phyloP scores from a whole-genome alignment of 2,113 vertebrate genomes.

The Notechis scutatus region DNA sequence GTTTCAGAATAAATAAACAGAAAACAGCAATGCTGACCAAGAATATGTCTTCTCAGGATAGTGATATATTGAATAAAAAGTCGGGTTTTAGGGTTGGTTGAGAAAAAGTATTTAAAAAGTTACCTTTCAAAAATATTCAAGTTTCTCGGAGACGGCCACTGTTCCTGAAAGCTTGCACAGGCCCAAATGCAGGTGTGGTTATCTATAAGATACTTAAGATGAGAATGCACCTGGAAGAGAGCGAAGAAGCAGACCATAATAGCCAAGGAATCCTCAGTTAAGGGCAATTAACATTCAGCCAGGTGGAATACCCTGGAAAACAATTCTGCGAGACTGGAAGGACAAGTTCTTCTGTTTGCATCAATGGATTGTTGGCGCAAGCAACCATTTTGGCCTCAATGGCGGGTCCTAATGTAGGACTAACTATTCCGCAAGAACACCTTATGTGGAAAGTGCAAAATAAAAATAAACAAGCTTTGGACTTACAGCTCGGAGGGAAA shows the following conservation, averaged over 20 bases:
- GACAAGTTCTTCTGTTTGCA: not conserved
- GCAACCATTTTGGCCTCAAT: not conserved
- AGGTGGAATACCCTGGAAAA: not conserved
- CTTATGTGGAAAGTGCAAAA: not conserved
- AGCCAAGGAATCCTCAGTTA: not conserved
- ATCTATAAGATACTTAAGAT: conserved; percentile 87
- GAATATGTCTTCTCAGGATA: too few relatives aligned
- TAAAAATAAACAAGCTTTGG: not conserved
- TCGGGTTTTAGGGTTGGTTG: too few relatives aligned
- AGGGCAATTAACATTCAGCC: not conserved
- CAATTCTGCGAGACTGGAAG: not conserved
- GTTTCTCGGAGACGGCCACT: conserved; percentile 85
- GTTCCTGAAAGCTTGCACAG: conserved; percentile 86
- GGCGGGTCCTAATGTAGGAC: not conserved
- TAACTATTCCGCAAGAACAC: too few relatives aligned
- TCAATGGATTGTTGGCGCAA: not conserved
- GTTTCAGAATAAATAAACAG: too few relatives aligned
- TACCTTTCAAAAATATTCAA: conserved; percentile 94
- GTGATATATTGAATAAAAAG: too few relatives aligned
- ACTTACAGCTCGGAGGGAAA: conserved; percentile 89
- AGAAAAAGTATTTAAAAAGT: not conserved
- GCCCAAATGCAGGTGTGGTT: conserved; percentile 92
- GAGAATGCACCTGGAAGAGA: conserved; percentile 82
- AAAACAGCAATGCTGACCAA: too few relatives aligned
- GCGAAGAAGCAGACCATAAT: not conserved